A percentile compares a stretch with the other conserved stretches of the same genome.
Evolutionary conservation across 2,888 invertebrate species (phyloP).

Genomic region (Cantharis lateralis): DNA sequence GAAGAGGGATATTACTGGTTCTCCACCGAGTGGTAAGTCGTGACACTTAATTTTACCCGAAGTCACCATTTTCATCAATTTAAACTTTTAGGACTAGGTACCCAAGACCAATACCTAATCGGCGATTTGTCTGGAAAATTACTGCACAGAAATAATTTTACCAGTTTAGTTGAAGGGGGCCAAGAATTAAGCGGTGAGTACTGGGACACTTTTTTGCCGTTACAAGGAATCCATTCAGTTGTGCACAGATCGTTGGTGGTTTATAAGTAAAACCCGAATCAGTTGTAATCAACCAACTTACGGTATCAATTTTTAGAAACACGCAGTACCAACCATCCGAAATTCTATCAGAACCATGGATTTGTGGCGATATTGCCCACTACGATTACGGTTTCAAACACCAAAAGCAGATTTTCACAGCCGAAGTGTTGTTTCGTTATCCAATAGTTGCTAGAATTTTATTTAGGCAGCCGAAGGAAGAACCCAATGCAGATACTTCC

Average conservation of each 20-base stretch:
- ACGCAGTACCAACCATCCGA: slow-evolving; percentile 57
- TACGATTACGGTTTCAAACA: slow-evolving; percentile 68
- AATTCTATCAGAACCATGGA: slow-evolving; percentile 58
- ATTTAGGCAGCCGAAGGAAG: slow-evolving; percentile 78
- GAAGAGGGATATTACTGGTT: slow-evolving; percentile 58
- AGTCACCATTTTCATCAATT: not conserved
- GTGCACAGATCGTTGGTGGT: slow-evolving; percentile 80
- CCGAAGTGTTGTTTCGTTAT: slow-evolving; percentile 79
- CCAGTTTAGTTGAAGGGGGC: slow-evolving; percentile 70
- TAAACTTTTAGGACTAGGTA: slow-evolving; percentile 65
- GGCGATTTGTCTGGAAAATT: slow-evolving; percentile 90
- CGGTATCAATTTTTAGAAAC: slow-evolving; percentile 49
- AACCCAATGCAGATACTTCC: slow-evolving; percentile 84
- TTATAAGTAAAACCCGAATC: slow-evolving; percentile 62
- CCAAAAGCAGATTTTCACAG: slow-evolving; percentile 75
- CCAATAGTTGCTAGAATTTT: slow-evolving; percentile 85
- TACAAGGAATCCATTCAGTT: slow-evolving; percentile 79
- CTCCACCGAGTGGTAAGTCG: slow-evolving; percentile 69
- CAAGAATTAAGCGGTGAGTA: slow-evolving; percentile 75
- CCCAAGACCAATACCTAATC: slow-evolving; percentile 87
- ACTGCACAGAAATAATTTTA: slow-evolving; percentile 72
- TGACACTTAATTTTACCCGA: not conserved
- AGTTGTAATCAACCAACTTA: not conserved
- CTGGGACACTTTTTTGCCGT: slow-evolving; percentile 84
- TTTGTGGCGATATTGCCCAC: slow-evolving; percentile 68